Evolutionary conservation across 2,113 vertebrate species (phyloP), one percentile per base, ranked within the genome.

Genomic region (Vulpes vulpes): DNA sequence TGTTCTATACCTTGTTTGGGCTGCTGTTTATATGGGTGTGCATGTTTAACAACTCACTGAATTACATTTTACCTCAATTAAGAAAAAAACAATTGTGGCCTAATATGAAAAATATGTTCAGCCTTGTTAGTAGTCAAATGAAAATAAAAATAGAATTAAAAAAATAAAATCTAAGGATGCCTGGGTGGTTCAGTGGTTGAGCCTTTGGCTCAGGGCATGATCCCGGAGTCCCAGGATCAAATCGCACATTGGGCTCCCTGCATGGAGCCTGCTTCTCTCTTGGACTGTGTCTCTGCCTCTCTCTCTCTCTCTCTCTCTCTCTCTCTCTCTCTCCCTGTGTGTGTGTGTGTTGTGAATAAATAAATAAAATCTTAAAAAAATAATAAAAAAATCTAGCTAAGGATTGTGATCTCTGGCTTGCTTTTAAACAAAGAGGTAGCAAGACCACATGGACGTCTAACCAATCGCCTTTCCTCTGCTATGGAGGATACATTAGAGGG

Each of bases 381-480:
- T 78, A 86, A 95, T 43, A 7, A 43, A 43, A 43, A 43, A 60
- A 22, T 7, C 32, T 84, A 59, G 38, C 20, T 84, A 86, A 95
- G 20, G 10, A 89, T 93, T 82, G 83, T 84, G 35, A 81, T 78
- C 43, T 94, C 95, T 17, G 43, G 43, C 43, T 43, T 43, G 43
- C 43, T 51, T 96, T 95, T 78, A 84, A 96, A 23, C 27, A 79
- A 95, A 95, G 25, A 76, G 11, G 1, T 82, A n/a, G 59, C 3
- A 83, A 97, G 60, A 81, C 11, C 30, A 20, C 78, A 35, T 23
- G 43, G 12, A 17, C 35, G 32, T 60, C 86, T 5, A 51, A 69
- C 95, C 53, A 84, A 2, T 78, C 38, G 16, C 69, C 87, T 27
- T 81, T 78, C 30, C 43, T 82, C 1, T 90, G 49, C 3, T 94